Base-by-base conservation (phyloP, 2,888 invertebrate genomes). In the Philonicus albiceps region DNA sequence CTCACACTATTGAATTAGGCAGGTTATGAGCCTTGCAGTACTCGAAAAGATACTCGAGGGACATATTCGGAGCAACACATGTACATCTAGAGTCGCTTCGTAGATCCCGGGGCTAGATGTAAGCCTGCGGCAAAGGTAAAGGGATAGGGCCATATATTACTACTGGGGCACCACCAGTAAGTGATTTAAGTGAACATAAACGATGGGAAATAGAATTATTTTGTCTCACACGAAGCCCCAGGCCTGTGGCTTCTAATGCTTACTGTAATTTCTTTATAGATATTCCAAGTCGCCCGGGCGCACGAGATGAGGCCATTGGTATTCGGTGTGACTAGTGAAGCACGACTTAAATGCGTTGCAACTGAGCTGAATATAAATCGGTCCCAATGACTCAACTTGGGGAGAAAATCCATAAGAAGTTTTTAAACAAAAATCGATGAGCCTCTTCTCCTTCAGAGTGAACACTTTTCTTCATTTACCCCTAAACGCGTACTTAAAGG, bases 181-280 rank as follows among this genome's bases (percentile, higher is more conserved):
- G 81, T 64, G 81, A 64, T 83, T 83, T 83, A 83, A 83, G 81
- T 83, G 81, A 64, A 64, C 34, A 83, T 83, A 83, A 83, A 83
- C 81, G 81, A 83, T 64, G 64, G 55, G 81, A 83, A 83, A 83
- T 64, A 83, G 81, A 83, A 83, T 83, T 83, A 83, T 83, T 83
- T 78, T 49, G 30, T 83, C 81, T 83, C 19, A 64, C 43, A 64
- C 53, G 55, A 8, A 64, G 81, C 64, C 64, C 4, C 64, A 37
- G 22, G 22, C 4, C 19, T 64, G 34, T 64, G 64, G 81, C 64
- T 55, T 55, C 27, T 78, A 78, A 78, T 78, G 53, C 22, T 78
- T 13, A 43, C 43, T 27, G 49, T 78, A 78, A 49, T 78, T 78
- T 78, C 78, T 78, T 78, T 78, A 78, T 78, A 78, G 78, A 78